Evolutionary conservation across 2,113 vertebrate genomes (phyloP).

Genomic region (Papio anubis): DNA sequence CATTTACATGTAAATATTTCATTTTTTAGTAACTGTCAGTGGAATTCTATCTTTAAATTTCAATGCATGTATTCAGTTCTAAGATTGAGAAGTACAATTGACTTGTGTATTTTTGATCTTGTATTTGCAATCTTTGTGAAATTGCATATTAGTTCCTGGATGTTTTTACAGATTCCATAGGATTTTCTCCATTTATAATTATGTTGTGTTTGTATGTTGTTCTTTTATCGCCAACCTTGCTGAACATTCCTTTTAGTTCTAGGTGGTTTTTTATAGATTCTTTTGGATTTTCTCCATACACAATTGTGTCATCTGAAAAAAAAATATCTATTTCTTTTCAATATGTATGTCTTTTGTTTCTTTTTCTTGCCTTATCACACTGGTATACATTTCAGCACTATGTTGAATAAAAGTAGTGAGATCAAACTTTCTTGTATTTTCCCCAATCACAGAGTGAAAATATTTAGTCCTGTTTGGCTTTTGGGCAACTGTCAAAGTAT

Average conservation of each 20-base stretch:
- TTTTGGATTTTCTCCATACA: not conserved
- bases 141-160: not conserved
- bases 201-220: not conserved
- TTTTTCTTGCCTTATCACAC: not conserved
- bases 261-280: not conserved
- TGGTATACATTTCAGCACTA: not conserved
- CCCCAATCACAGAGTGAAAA: not conserved
- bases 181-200: not conserved
- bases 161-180: not conserved
- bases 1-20: not conserved
- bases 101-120: not conserved
- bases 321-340: not conserved
- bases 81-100: not conserved
- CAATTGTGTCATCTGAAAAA: not conserved
- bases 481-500: not conserved
- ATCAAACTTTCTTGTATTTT: not conserved
- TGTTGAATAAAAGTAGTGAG: not conserved
- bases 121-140: not conserved
- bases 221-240: not conserved
- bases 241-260: not conserved
- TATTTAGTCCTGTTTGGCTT: not conserved
- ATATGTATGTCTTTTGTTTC: not conserved
- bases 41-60: not conserved
- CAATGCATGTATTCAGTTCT: not conserved
- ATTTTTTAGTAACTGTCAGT: not conserved